These are phyloP conservation scores for Sebastes steindachneri DNA, from an alignment of 2,797 vertebrate genomes.

Conservation along the genomic window DNA sequence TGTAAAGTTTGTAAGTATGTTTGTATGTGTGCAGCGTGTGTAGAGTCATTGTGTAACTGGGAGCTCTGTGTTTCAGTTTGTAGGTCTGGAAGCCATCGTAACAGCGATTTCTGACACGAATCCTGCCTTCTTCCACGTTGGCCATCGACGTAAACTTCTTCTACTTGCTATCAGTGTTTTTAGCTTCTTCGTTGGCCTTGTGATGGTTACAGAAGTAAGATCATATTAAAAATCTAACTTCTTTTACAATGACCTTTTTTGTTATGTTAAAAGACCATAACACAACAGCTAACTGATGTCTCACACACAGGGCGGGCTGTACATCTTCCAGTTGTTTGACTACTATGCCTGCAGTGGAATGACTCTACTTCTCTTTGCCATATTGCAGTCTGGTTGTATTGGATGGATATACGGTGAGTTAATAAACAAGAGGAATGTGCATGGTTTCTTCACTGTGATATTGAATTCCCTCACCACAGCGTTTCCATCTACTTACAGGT, in stretches of 20 bases:
- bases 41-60: neutral
- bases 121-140: slow-evolving; percentile 78
- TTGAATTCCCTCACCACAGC: neutral
- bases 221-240: neutral
- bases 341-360: slow-evolving; percentile 87
- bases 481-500: slow-evolving; percentile 65
- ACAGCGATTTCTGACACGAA: slow-evolving; percentile 82
- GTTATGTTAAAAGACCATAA: neutral
- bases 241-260: neutral
- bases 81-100: slow-evolving; percentile 81
- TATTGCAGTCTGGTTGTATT: slow-evolving; percentile 77
- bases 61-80: slow-evolving; percentile 79
- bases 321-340: slow-evolving; percentile 87
- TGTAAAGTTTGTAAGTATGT: neutral
- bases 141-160: slow-evolving; percentile 84
- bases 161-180: slow-evolving; percentile 74
- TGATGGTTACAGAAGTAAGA: slow-evolving; percentile 86
- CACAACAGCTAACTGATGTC: neutral
- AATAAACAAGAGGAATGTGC: neutral
- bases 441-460: neutral
- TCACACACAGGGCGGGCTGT: slow-evolving; percentile 81
- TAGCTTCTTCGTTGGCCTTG: slow-evolving; percentile 80
- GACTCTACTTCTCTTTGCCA: slow-evolving; percentile 83
- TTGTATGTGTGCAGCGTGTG: neutral
- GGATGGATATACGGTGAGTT: slow-evolving; percentile 86